phyloP scores from a whole-genome alignment of 2,888 invertebrate genomes.

The Chrysodeixis includens region DNA sequence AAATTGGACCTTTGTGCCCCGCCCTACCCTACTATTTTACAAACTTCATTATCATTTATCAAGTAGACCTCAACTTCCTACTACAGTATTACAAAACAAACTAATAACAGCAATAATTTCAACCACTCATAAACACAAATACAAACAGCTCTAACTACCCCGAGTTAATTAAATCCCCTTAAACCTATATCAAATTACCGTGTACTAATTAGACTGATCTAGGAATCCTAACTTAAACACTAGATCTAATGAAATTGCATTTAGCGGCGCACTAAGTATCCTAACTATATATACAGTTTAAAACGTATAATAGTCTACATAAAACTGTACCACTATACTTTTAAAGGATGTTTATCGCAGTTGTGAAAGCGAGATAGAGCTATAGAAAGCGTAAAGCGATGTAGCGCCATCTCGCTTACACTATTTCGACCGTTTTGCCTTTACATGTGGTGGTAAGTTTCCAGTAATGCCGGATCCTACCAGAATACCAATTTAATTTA shows the following conservation, averaged over 20 bases:
- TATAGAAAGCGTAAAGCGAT: no score
- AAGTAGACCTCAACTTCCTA: no score
- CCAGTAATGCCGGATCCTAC: conserved; percentile 11
- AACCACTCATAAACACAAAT: not conserved
- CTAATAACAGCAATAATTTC: not conserved
- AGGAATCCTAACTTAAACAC: conserved; percentile 2
- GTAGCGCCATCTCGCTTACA: no score
- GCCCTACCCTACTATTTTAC: no score
- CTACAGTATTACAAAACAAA: no score
- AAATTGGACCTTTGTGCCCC: no score
- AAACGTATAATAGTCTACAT: no score
- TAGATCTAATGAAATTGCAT: conserved; percentile 4
- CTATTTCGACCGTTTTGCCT: no score
- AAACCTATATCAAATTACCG: not conserved
- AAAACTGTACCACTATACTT: no score
- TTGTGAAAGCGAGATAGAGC: no score
- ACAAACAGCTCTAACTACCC: not conserved
- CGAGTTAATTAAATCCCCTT: not conserved
- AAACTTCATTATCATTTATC: no score
- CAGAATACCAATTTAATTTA: conserved; percentile 50
- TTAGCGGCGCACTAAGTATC: not conserved
- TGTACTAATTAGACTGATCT: not conserved
- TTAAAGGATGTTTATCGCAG: no score
- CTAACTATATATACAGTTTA: not conserved
- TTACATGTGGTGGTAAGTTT: not conserved